Conservation (phyloP, 2,113 vertebrate species). For the Mormoops blainvillei region DNA sequence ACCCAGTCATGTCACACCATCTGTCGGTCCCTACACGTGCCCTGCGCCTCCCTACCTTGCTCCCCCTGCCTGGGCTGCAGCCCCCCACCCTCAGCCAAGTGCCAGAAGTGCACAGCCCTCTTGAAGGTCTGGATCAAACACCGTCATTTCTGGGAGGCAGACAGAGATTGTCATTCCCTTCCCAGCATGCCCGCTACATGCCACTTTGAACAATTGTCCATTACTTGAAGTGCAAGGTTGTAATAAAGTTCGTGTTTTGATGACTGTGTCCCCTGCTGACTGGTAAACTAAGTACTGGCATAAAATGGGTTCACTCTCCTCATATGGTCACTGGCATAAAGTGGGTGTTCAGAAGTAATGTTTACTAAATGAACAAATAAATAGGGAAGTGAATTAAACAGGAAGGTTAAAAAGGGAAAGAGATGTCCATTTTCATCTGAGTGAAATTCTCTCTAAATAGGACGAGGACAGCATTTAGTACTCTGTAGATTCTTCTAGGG, state of each 20-base stretch:
- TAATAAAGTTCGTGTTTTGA: not conserved
- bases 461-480: not conserved
- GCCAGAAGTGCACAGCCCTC: constrained; percentile 39
- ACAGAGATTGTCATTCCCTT: not conserved
- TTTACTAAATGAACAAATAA: not conserved
- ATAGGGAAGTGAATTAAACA: not conserved
- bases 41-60: not conserved
- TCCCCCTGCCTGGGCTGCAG: not conserved
- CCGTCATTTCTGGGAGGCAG: not conserved
- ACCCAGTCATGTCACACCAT: not conserved
- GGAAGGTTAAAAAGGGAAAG: not conserved
- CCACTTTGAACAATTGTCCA: not conserved
- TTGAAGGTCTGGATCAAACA: constrained; percentile 7
- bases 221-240: not conserved
- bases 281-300: not conserved
- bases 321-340: not conserved
- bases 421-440: not conserved
- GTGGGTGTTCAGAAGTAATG: not conserved
- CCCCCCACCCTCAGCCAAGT: not conserved
- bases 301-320: not conserved
- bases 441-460: constrained; percentile 18
- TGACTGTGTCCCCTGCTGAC: not conserved
- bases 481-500: not conserved
- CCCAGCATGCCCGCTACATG: not conserved
- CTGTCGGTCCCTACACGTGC: not conserved